Evolutionary conservation across 2,113 vertebrate species (phyloP), one percentile per base, ranked within the genome.

Genomic region (Upupa epops): DNA sequence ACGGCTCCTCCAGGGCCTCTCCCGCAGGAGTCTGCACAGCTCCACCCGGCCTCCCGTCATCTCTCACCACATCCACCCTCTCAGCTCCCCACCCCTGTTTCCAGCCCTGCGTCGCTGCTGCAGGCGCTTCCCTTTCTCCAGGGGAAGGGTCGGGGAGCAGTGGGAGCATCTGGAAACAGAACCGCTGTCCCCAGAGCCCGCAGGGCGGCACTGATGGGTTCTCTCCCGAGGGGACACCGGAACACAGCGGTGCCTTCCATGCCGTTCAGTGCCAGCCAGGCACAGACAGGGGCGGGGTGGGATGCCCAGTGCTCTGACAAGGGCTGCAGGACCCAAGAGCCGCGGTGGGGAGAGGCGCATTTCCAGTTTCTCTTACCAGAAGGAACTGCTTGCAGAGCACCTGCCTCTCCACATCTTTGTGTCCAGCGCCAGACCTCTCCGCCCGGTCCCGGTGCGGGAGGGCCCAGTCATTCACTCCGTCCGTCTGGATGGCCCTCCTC

Each of bases 401-500:
- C 3, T 79, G 32, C 26, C 48, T 88, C 26, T 95, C 96, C 9
- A 55, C 9, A 3, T 91, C 96, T 24, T 31, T 49, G 9, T 80
- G 54, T 36, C 86, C 89, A 4, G 85, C 61, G 34, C 76, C 64
- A 45, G 54, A n/a, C 6, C 16, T 71, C 48, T 90, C 89, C 52
- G 68, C 95, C 74, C 36, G 95, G 25, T 96, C 97, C 77, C 24
- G 90, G 70, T 60, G 83, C 26, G 88, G 5, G 59, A 97, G 95
- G 20, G 95, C 90, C 83, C 96, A 94, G 82, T 97, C 97, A 17
- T 97, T 97, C 37, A 90, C 42, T 31, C 96, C 96, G 13, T 96
- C 97, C 6, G 97, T 95, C 72, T 97, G 95, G 64, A 93, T 94
- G 28, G 96, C 96, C 96, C 93, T 98, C 48, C 93, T 98, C 94